Percentiles rank a stretch among this genome's conserved stretches.
Conservation (phyloP, 2,888 invertebrate genomes). For the Drosophila subsilvestris region DNA sequence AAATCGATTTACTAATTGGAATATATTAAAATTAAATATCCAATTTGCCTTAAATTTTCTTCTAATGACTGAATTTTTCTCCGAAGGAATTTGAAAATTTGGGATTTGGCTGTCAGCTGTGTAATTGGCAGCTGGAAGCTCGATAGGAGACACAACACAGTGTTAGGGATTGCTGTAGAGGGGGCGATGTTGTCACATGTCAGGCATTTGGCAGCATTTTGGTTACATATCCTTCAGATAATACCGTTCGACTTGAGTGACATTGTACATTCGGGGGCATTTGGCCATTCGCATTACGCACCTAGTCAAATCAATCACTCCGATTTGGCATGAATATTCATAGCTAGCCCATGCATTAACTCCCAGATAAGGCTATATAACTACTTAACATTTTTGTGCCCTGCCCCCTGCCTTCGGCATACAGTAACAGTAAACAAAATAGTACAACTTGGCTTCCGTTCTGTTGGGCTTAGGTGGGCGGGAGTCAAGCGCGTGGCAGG, state of each 20-base stretch:
- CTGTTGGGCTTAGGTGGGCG: not conserved
- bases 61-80: slow-evolving; percentile 1
- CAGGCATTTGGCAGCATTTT: slow-evolving; percentile 2
- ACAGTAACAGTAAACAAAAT: slow-evolving; percentile 3
- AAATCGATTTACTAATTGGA: slow-evolving; percentile 26
- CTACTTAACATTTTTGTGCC: slow-evolving; percentile 8
- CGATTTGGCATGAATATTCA: not conserved
- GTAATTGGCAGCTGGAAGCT: not conserved
- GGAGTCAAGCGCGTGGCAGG: slow-evolving; percentile 50
- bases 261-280: not conserved
- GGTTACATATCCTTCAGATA: not conserved
- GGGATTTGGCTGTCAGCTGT: slow-evolving; percentile 12
- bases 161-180: too few species aligned
- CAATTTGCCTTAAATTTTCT: slow-evolving; percentile 15
- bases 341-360: not conserved
- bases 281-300: not conserved
- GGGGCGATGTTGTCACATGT: slow-evolving; percentile 2
- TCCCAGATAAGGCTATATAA: slow-evolving; percentile 20
- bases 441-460: slow-evolving; percentile 5
- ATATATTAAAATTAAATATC: slow-evolving; percentile 14
- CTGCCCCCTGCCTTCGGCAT: not conserved
- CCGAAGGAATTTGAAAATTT: slow-evolving; percentile 38
- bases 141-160: not conserved
- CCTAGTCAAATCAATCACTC: slow-evolving; percentile 13
- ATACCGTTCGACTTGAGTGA: not conserved